Base-by-base conservation (phyloP, 2,113 vertebrate species). In the Upupa epops region DNA sequence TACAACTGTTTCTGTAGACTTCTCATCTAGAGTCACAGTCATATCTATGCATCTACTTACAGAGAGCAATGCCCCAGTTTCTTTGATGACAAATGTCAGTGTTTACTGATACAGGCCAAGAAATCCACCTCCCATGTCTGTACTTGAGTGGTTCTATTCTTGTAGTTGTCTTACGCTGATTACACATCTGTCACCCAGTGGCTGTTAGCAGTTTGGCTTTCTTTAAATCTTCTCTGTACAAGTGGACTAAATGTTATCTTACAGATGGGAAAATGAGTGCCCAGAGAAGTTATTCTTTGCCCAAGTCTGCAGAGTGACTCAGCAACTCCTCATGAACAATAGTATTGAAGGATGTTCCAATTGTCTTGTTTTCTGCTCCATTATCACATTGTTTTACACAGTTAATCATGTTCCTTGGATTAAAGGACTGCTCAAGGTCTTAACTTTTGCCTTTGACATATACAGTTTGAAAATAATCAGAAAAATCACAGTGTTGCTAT, bases 31-130 rank as follows among this genome's bases (percentile, higher is more conserved):
- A 81, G 88, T 93, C 52, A 66, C 4, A 15, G 11, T 6, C 54
- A 32, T 48, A 28, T 78, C 48, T 59, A 16, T 51, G 48, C 25
- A 86, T 42, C 49, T 89, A 16, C 79, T 83, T 64, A 77, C 68
- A 84, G 68, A 83, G 54, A 89, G n/a, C 46, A 76, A 46, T 92
- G 72, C 12, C 72, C 86, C 49, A 58, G 66, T 91, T 95, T 88
- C 82, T 94, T 51, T 89, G 79, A 66, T 92, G 89, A 78, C 66
- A 79, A 72, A 72, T 80, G 69, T 51, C 74, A 84, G 46, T 37
- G 68, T 56, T 94, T 88, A 93, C 76, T 94, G 88, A 90, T 93
- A 25, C 4, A 94, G 92, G 93, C 76, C 78, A 83, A 72, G 92
- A 49, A 88, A 58, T 84, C 32, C 51, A 89, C 32, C 69, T 91